Conservation (phyloP, 1,140 invertebrate genomes). For the Achroia grisella region DNA sequence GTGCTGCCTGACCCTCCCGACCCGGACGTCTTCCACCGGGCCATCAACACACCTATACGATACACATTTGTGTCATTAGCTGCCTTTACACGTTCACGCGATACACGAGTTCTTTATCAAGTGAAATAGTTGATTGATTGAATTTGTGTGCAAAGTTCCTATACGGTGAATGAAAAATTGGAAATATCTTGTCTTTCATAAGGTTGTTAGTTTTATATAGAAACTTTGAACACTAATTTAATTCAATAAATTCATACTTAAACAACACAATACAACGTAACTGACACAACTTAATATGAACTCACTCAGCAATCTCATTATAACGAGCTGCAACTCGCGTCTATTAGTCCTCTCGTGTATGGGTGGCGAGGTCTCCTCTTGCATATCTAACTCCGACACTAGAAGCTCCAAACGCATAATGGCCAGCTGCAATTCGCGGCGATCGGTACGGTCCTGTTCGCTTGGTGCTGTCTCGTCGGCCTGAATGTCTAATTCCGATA, state of each 20-base stretch:
- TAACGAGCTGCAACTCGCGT: conserved; percentile 50
- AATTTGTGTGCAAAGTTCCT: too few species aligned
- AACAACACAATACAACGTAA: not conserved
- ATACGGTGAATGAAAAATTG: too few species aligned
- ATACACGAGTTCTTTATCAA: too few species aligned
- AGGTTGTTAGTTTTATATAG: too few species aligned
- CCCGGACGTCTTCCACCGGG: conserved; percentile 78
- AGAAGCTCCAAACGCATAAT: conserved; percentile 87
- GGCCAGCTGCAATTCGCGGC: conserved; percentile 81
- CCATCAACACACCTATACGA: conserved; percentile 87
- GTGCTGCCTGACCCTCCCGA: conserved; percentile 14
- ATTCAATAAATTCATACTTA: not conserved
- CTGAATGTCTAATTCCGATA: conserved; percentile 86
- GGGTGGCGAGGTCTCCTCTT: conserved; percentile 35
- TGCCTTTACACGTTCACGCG: too few species aligned
- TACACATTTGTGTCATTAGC: too few species aligned
- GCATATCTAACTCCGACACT: conserved; percentile 85
- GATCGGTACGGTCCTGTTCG: conserved; percentile 33
- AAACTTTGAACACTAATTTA: too few species aligned
- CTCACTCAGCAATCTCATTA: conserved; percentile 61
- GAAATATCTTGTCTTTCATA: too few species aligned
- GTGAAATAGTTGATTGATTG: too few species aligned
- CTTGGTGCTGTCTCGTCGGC: conserved; percentile 26
- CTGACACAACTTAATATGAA: conserved; percentile 7
- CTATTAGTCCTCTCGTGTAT: conserved; percentile 47